Conservation (phyloP, 2,797 vertebrate species). For the Diglossa cyanea region DNA sequence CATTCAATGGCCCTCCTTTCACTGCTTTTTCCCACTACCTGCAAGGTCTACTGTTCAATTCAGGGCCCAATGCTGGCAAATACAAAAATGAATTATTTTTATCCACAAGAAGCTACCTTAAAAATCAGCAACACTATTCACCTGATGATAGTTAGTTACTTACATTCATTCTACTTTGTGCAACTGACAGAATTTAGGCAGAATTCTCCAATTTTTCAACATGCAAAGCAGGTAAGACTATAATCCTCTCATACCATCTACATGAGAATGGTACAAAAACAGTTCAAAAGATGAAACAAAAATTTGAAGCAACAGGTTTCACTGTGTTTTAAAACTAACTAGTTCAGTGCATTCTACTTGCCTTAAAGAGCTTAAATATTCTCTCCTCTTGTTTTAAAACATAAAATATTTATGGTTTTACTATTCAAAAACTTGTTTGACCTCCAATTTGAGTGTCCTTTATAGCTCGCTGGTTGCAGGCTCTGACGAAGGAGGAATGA, state of each 20-base stretch:
- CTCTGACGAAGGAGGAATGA: fast-evolving
- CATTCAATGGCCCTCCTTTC: neutral
- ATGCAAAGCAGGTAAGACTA: neutral
- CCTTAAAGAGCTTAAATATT: neutral
- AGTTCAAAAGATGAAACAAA: neutral
- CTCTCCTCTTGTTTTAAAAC: neutral
- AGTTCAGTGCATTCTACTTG: neutral
- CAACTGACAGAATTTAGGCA: neutral
- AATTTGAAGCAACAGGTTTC: neutral
- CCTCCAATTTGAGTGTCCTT: neutral
- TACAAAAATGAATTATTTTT: neutral
- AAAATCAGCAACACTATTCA: neutral
- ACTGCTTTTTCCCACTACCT: neutral
- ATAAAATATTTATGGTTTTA: neutral
- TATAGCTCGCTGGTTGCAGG: neutral
- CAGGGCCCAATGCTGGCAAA: neutral
- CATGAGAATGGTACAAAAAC: neutral
- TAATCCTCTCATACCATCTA: neutral
- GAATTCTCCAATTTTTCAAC: neutral
- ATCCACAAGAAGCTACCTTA: neutral
- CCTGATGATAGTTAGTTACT: neutral
- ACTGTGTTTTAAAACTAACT: neutral
- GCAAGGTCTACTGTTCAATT: neutral
- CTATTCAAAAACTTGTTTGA: neutral
- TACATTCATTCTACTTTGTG: neutral